These are phyloP conservation scores for Hirtodrosophila cameraria DNA, from an alignment of 2,888 invertebrate genomes.

Conservation along the genomic window DNA sequence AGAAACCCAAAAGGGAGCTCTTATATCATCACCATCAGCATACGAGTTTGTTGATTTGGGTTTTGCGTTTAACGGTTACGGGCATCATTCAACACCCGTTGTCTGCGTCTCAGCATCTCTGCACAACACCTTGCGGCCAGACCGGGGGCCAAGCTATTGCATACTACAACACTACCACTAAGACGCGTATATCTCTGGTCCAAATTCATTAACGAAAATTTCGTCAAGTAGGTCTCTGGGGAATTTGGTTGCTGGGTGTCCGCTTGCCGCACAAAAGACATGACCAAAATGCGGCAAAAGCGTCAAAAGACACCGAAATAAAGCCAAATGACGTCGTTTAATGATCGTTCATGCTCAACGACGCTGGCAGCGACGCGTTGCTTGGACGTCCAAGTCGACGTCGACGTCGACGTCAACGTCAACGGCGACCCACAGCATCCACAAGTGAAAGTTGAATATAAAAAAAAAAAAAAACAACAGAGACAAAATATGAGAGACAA, in stretches of 20 bases:
- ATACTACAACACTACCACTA: conserved; percentile 16
- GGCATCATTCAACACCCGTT: conserved; percentile 12
- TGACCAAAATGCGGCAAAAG: conserved; percentile 10
- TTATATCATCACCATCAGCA: conserved; percentile 60
- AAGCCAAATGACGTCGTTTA: conserved; percentile 66
- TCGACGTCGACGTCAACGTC: conserved; percentile 1
- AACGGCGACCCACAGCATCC: conserved; percentile 63
- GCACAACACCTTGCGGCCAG: conserved; percentile 20
- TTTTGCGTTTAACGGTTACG: conserved; percentile 18
- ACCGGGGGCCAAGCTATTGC: conserved; percentile 27
- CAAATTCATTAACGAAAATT: conserved; percentile 81
- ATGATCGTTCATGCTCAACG: conserved; percentile 51
- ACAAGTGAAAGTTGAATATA: conserved; percentile 72
- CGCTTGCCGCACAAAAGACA: conserved; percentile 39
- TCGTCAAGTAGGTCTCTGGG: conserved; percentile 65
- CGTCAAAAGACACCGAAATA: conserved; percentile 53
- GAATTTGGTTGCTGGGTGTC: conserved; percentile 48
- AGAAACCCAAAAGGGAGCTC: conserved; percentile 33
- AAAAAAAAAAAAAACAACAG: conserved; percentile 24
- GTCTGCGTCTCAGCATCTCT: too few relatives aligned
- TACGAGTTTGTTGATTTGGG: conserved; percentile 2
- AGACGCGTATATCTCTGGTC: conserved; percentile 48
- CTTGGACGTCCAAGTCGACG: conserved; percentile 2
- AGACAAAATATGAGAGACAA: conserved; percentile 30
- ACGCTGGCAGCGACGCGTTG: conserved; percentile 1